A percentile compares a stretch with the other conserved stretches of the same genome.
These are phyloP conservation scores for Axis porcinus DNA, from an alignment of 2,113 vertebrate species.

Conservation along the genomic window DNA sequence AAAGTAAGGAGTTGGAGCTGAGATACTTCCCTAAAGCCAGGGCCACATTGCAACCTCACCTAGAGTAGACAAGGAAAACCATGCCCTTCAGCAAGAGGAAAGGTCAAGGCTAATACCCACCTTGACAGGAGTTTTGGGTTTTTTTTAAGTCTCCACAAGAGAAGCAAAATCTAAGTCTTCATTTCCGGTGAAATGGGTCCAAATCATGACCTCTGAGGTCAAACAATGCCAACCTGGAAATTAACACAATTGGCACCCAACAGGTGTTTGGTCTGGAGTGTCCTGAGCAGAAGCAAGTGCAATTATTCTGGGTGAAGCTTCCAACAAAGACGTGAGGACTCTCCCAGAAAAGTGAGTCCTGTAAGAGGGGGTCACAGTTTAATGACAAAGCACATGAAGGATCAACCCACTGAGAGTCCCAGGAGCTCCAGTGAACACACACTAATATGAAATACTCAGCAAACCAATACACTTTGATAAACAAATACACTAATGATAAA, in stretches of 20 bases:
- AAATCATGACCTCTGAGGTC: background rate
- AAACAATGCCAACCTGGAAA: background rate
- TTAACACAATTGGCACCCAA: background rate
- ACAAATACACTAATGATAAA: background rate
- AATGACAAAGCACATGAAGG: background rate
- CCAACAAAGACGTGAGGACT: background rate
- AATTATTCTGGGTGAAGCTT: background rate
- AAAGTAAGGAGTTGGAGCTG: background rate
- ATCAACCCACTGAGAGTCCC: background rate
- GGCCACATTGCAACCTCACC: background rate
- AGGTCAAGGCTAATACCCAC: background rate
- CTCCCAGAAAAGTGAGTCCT: background rate
- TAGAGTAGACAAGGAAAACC: background rate
- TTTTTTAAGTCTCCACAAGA: background rate
- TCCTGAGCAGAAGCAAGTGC: background rate
- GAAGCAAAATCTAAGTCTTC: background rate
- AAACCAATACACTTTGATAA: background rate
- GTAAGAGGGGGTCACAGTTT: background rate
- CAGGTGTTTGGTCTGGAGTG: background rate
- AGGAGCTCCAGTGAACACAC: background rate
- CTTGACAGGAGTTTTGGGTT: background rate
- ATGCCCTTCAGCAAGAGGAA: background rate
- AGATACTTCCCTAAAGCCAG: background rate
- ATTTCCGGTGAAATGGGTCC: rapidly evolving
- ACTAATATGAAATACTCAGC: background rate